Evolutionary conservation across 2,888 invertebrate species (phyloP), one percentile per base, ranked within the genome.

Genomic region (Drosophila anomelani): DNA sequence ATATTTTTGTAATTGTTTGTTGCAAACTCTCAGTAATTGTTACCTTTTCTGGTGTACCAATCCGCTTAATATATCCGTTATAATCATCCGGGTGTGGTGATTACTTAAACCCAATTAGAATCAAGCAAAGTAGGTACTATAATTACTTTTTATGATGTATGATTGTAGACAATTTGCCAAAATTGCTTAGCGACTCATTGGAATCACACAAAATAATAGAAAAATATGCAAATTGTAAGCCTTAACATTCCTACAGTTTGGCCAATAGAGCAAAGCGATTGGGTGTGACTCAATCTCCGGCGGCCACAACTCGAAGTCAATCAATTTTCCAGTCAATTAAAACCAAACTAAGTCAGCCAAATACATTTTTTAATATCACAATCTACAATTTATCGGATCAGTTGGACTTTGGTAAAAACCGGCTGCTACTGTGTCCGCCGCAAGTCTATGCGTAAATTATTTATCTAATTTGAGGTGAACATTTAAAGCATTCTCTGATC

Each of bases 321-420:
- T 79, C 73, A 79, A 78, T 76, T 78, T 66, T 60, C 61, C 78
- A 74, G 79, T 82, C 78, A 82, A 79, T 82, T 82, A 82, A 72
- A 77, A 46, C 64, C 58, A 58, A 58, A 73, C 46, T 57, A 55
- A 71, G 43, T 64, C 61, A 55, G 63, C 67, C 56, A 79, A 79
- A 70, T 44, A 43, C 70, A 76, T 67, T 75, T 75, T 54, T 55
- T 61, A 47, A 46, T 70, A 70, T 51, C 41, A 53, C 67, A 76
- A 78, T 74, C 70, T 59, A 58, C n/a, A 66, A 67, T 73, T 60
- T 70, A 68, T 70, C 69, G 68, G 62, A 61, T 68, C 46, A 17
- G 15, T 36, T 54, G 54, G 53, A 51, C 34, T 26, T 58, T 54
- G 51, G 36, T 29, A 8, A 66, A 63, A 80, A 79, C 78, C 78